These are phyloP conservation scores for Hippopotamus amphibius DNA, from an alignment of 2,113 vertebrate species.

Conservation along the genomic window DNA sequence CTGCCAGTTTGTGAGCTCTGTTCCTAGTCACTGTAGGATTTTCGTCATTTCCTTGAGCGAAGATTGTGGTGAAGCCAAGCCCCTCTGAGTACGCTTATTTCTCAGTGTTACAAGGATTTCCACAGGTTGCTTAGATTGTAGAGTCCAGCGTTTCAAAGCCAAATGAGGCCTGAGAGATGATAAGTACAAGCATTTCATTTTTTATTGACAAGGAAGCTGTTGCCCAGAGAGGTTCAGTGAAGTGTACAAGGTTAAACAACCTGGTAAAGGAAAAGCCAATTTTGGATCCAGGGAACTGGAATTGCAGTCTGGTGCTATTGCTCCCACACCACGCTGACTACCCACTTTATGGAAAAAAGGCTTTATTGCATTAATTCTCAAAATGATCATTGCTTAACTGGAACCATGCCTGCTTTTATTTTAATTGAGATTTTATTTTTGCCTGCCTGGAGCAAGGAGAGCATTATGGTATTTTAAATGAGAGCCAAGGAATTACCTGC, in stretches of 20 bases:
- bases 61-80: neutral
- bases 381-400: constrained; percentile 82
- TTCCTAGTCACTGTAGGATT: neutral
- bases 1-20: neutral
- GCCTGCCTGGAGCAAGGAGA: constrained; percentile 76
- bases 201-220: neutral
- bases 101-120: neutral
- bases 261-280: neutral
- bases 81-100: neutral
- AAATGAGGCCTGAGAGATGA: neutral
- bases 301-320: neutral
- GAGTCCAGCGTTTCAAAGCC: neutral
- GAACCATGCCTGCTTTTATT: constrained; percentile 78
- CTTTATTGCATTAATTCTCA: constrained; percentile 80
- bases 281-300: neutral
- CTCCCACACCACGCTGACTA: neutral
- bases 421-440: constrained; percentile 84
- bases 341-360: constrained; percentile 52
- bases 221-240: neutral
- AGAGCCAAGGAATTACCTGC: constrained; percentile 78
- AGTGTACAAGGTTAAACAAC: neutral
- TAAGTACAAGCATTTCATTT: neutral
- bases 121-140: neutral
- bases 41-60: neutral
- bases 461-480: constrained; percentile 78